These are phyloP conservation scores for Drosophila setosimentum DNA, from an alignment of 2,888 invertebrate genomes.

Conservation along the genomic window DNA sequence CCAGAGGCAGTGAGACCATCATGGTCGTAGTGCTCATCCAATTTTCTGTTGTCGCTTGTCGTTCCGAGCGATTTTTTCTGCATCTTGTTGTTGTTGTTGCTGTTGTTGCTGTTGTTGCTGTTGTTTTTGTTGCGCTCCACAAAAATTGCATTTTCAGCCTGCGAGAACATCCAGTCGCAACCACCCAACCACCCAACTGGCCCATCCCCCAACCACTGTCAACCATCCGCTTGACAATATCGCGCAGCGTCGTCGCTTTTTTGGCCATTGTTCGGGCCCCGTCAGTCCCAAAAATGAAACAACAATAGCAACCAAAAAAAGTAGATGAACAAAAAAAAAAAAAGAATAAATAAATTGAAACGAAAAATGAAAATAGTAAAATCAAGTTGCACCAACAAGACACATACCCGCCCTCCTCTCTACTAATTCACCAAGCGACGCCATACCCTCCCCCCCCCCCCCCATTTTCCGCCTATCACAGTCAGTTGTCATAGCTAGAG, in stretches of 20 bases:
- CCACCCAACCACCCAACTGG: slow-evolving; percentile 1
- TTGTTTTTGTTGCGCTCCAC: slow-evolving; percentile 61
- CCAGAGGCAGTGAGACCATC: neutral
- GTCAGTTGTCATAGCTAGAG: slow-evolving; percentile 37
- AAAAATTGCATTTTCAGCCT: slow-evolving; percentile 75
- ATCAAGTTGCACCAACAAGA: slow-evolving; percentile 57
- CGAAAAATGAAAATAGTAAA: slow-evolving; percentile 26
- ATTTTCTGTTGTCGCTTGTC: slow-evolving; percentile 76
- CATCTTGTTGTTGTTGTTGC: neutral
- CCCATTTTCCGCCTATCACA: neutral
- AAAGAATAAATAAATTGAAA: slow-evolving; percentile 20
- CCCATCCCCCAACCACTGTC: slow-evolving; percentile 1
- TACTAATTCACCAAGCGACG: neutral
- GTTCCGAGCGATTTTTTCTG: slow-evolving; percentile 50
- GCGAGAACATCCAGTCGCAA: slow-evolving; percentile 11
- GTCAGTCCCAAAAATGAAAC: slow-evolving; percentile 37
- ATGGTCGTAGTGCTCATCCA: slow-evolving; percentile 66
- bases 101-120: slow-evolving; percentile 29
- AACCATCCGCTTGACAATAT: slow-evolving; percentile 68
- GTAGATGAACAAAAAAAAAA: neutral
- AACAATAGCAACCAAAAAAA: slow-evolving; percentile 24
- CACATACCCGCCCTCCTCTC: neutral
- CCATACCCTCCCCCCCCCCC: neutral
- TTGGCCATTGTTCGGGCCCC: slow-evolving; percentile 53
- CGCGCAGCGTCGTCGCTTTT: slow-evolving; percentile 75